A percentile compares a stretch with the other conserved stretches of the same genome.
Evolutionary conservation across 2,888 invertebrate genomes (phyloP).

Genomic region (Mantis religiosa): DNA sequence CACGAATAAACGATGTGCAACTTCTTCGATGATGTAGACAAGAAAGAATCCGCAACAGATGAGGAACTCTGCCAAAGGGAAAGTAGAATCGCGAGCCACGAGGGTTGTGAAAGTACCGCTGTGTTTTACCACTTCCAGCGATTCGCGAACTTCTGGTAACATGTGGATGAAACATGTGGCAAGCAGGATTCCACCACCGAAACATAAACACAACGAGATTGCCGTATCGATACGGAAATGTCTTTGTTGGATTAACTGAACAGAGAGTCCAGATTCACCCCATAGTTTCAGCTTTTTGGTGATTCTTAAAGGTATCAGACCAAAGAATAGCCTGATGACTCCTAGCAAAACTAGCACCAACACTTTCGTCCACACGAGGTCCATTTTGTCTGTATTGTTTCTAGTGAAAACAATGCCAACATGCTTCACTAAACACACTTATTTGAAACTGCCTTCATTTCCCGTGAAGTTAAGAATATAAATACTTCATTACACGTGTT

Average conservation of each 20-base stretch:
- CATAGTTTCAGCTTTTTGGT: slow-evolving; percentile 42
- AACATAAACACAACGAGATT: slow-evolving; percentile 41
- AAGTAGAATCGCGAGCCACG: slow-evolving; percentile 32
- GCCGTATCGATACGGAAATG: slow-evolving; percentile 32
- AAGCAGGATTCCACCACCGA: slow-evolving; percentile 55
- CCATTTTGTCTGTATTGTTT: slow-evolving; percentile 37
- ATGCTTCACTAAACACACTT: not conserved
- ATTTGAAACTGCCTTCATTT: not conserved
- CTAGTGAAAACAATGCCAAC: not conserved
- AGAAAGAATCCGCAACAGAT: slow-evolving; percentile 53
- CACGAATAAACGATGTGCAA: slow-evolving; percentile 40
- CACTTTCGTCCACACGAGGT: slow-evolving; percentile 46
- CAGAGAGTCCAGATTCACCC: slow-evolving; percentile 38
- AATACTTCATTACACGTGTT: not conserved
- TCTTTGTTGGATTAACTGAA: not conserved
- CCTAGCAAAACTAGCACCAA: slow-evolving; percentile 48
- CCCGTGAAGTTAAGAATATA: too few species aligned
- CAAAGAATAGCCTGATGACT: slow-evolving; percentile 47
- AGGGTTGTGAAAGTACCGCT: slow-evolving; percentile 17
- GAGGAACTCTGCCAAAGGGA: slow-evolving; percentile 50
- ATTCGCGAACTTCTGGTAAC: slow-evolving; percentile 51
- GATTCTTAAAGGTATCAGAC: slow-evolving; percentile 50
- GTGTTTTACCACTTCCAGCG: slow-evolving; percentile 42
- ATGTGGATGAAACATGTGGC: slow-evolving; percentile 56
- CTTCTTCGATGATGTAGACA: slow-evolving; percentile 53